Base-by-base conservation (phyloP, 1,140 invertebrate genomes). In the Camponotus floridanus region DNA sequence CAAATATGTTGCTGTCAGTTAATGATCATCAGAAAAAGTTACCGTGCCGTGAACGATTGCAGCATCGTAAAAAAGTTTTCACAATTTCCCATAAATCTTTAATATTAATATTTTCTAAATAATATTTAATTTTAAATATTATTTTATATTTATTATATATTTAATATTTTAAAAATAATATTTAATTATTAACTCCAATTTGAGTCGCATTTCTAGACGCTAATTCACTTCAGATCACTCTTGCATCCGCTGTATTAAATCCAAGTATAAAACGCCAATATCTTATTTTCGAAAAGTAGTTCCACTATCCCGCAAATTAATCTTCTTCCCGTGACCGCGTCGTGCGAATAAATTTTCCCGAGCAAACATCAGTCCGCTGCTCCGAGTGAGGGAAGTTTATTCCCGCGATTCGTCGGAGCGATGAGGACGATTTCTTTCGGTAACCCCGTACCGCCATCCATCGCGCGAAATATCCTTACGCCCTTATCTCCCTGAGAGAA, bases 401-500 rank as follows among this genome's bases (percentile, higher is more conserved):
- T 36, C 51, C 59, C 59, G n/a, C 21, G 59, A 76, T 26, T 76
- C 59, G 61, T 57, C 79, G 79, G 68, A 21, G 68, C 79, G 51
- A 81, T 67, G 79, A 73, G 79, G 79, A 81, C 79, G 55, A 83
- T 83, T 83, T 83, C 79, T 83, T 83, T 59, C 68, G 55, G 79
- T 83, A 74, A 74, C 68, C 39, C 76, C 70, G 4, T 48, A 57
- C 48, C 59, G 33, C 18, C 51, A 33, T 57, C 59, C 62, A 18
- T 78, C 74, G 74, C 73, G 70, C 64, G 65, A 71, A 88, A 83
- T 89, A 88, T 91, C 83, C 83, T 59, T n/a, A 68, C 55, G 57
- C 80, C 73, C 87, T 91, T 91, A 91, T 91, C 88, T 81, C 67
- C 67, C 57, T 57, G 67, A 65, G 31, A 55, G 81, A 79, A 65